These are phyloP conservation scores for Zaprionus kolodkinae DNA, from an alignment of 1,140 invertebrate genomes.

Conservation along the genomic window DNA sequence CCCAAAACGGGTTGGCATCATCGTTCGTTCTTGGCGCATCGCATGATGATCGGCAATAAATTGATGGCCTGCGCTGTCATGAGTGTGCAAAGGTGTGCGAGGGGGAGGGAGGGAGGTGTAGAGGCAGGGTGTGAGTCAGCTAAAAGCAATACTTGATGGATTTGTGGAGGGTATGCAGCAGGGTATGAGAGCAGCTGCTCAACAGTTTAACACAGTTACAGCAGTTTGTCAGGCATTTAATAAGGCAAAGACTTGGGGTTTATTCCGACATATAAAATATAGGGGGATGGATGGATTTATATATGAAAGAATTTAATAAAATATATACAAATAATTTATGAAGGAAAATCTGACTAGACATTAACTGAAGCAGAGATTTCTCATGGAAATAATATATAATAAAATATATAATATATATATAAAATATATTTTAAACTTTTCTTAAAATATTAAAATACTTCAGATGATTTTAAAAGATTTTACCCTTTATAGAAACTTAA, in stretches of 20 bases:
- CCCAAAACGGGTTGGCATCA: background rate
- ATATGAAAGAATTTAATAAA: no score
- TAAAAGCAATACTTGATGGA: conserved; percentile 63
- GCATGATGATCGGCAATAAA: conserved; percentile 80
- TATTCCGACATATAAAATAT: background rate
- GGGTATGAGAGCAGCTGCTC: conserved; percentile 17
- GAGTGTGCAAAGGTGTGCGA: background rate
- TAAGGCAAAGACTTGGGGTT: conserved; percentile 16
- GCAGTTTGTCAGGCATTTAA: conserved; percentile 52
- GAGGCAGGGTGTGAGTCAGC: conserved; percentile 57
- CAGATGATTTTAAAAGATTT: no score
- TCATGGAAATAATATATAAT: no score
- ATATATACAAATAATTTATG: no score
- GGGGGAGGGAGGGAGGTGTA: background rate
- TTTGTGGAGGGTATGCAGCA: conserved; percentile 13
- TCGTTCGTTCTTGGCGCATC: conserved; percentile 35
- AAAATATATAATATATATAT: no score
- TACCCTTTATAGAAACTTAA: no score
- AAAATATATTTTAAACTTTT: no score
- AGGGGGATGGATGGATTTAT: no score
- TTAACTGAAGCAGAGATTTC: no score
- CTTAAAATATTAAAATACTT: no score
- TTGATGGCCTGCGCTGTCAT: conserved; percentile 48
- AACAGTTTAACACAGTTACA: conserved; percentile 22
- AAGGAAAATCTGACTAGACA: no score